Evolutionary conservation across 2,888 invertebrate genomes (phyloP).

Genomic region (Tenthredo scrophulariae): DNA sequence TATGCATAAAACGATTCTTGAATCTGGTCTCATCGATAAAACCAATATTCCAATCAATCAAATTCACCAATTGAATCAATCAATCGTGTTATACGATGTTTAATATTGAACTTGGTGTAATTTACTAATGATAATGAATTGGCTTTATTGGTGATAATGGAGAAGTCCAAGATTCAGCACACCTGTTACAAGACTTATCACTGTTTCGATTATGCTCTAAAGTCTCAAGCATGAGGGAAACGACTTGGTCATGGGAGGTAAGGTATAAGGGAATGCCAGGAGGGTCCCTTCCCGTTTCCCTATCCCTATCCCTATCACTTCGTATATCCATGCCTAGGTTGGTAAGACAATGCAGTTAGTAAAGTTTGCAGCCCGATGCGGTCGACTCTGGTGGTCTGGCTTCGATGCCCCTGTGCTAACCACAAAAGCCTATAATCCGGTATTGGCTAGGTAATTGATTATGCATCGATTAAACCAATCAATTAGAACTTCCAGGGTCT

Average conservation of each 20-base stretch:
- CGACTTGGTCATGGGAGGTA: neutral
- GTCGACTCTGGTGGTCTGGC: constrained; percentile 37
- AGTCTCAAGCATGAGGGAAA: neutral
- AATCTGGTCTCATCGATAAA: neutral
- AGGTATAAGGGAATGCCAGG: neutral
- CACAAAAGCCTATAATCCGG: constrained; percentile 39
- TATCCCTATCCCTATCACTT: neutral
- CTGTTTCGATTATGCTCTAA: constrained; percentile 28
- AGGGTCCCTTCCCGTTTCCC: neutral
- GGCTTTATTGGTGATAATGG: neutral
- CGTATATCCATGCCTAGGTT: neutral
- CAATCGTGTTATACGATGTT: neutral
- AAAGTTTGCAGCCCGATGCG: constrained; percentile 34
- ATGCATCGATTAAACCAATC: constrained; percentile 50
- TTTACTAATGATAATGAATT: neutral
- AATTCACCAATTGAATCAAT: neutral
- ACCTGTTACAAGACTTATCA: constrained; percentile 43
- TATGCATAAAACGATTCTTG: neutral
- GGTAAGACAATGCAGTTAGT: constrained; percentile 42
- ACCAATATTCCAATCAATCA: neutral
- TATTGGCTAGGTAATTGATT: constrained; percentile 49
- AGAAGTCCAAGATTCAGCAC: neutral
- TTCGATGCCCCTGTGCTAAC: constrained; percentile 13
- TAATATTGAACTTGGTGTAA: no score
- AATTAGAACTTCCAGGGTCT: constrained; percentile 24